Conservation (phyloP, 2,888 invertebrate genomes). For the Thyatira batis region DNA sequence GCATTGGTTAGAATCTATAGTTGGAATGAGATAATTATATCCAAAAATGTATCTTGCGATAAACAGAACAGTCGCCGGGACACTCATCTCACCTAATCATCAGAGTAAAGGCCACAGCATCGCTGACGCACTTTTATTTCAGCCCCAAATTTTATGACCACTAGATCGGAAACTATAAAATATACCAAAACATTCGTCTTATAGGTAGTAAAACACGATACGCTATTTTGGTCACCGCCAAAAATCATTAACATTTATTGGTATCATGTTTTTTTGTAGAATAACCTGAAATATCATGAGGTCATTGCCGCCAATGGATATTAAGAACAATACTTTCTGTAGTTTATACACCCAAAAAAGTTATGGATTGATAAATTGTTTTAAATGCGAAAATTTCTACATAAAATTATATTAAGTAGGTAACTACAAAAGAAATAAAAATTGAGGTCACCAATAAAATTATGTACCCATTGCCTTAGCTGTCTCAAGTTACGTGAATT, state of each 20-base stretch:
- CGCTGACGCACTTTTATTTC: conserved; percentile 63
- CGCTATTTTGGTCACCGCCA: conserved; percentile 25
- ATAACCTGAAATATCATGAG: neutral
- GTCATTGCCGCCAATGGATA: no score
- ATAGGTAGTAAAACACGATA: conserved; percentile 40
- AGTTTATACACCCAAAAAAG: no score
- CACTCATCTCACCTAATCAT: neutral
- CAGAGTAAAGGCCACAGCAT: conserved; percentile 42
- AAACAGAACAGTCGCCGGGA: neutral
- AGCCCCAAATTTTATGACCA: conserved; percentile 56
- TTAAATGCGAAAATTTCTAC: no score
- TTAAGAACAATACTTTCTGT: no score
- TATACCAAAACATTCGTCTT: conserved; percentile 45
- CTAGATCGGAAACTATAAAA: conserved; percentile 67
- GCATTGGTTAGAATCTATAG: neutral
- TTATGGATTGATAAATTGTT: no score
- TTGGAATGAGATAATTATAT: neutral
- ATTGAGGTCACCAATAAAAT: no score
- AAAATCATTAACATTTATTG: neutral
- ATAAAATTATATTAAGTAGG: no score
- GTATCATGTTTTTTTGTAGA: neutral
- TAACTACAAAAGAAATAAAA: no score
- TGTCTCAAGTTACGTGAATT: neutral
- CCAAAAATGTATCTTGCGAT: no score
- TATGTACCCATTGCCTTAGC: neutral